phyloP scores from a whole-genome alignment of 2,113 vertebrate species.

The Chamaea fasciata region DNA sequence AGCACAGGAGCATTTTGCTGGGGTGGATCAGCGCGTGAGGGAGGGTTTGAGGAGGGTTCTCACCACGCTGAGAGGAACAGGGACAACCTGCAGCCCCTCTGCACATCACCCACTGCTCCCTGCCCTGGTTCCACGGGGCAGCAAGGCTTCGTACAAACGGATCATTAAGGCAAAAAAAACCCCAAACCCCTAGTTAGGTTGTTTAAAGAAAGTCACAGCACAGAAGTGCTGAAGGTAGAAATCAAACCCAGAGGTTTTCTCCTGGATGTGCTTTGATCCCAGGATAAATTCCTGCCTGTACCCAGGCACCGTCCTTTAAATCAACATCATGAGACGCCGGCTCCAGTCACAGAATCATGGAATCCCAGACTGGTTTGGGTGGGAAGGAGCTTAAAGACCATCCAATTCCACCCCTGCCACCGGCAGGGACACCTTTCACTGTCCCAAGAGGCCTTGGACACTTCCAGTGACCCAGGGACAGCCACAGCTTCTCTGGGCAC shows the following conservation, averaged over 20 bases:
- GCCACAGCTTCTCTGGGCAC: not conserved
- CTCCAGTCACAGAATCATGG: not conserved
- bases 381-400: not conserved
- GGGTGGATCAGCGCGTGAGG: accelerated
- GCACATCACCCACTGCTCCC: not conserved
- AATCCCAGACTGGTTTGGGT: not conserved
- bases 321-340: accelerated
- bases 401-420: accelerated
- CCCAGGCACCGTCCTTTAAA: accelerated
- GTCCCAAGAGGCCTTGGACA: accelerated
- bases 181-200: not conserved
- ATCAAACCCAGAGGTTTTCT: not conserved
- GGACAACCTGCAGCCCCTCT: not conserved
- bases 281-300: not conserved
- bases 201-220: not conserved
- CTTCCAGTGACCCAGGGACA: not conserved
- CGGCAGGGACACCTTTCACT: not conserved
- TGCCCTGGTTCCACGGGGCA: not conserved
- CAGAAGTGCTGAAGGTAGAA: not conserved
- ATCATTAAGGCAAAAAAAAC: not conserved
- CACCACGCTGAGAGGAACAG: not conserved
- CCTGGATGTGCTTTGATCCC: not conserved
- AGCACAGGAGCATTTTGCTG: not conserved
- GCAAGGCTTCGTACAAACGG: not conserved
- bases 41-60: not conserved